Percentiles rank a stretch among this genome's conserved stretches.
phyloP scores from a whole-genome alignment of 2,113 vertebrate genomes.

The Corvus cornix region DNA sequence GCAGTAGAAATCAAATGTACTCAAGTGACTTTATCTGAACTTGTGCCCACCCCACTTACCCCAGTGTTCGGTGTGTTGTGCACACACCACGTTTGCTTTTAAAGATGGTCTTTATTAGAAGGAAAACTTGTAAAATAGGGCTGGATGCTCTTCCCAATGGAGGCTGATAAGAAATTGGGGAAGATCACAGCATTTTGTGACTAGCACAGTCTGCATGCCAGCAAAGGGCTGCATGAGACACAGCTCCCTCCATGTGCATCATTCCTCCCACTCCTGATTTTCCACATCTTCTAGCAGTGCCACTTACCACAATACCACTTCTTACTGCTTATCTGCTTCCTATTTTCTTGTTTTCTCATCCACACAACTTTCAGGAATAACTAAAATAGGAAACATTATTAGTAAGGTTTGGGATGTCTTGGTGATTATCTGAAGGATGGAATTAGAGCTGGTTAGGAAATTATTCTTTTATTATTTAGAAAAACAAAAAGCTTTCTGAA shows the following conservation, averaged over 20 bases:
- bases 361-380: neutral
- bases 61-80: neutral
- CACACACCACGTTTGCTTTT: neutral
- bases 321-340: neutral
- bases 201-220: neutral
- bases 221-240: neutral
- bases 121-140: neutral
- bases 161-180: neutral
- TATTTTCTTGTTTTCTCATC: neutral
- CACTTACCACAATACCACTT: neutral
- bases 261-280: neutral
- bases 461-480: neutral
- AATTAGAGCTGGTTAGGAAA: neutral
- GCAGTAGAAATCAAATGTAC: neutral
- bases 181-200: neutral
- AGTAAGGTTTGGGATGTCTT: neutral
- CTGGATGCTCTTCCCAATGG: neutral
- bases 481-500: neutral
- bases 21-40: neutral
- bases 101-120: neutral
- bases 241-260: neutral
- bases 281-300: neutral
- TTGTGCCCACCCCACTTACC: neutral
- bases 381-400: neutral
- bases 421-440: neutral